These are phyloP conservation scores for Drosophila leontia DNA, from an alignment of 1,140 invertebrate genomes.

Conservation along the genomic window DNA sequence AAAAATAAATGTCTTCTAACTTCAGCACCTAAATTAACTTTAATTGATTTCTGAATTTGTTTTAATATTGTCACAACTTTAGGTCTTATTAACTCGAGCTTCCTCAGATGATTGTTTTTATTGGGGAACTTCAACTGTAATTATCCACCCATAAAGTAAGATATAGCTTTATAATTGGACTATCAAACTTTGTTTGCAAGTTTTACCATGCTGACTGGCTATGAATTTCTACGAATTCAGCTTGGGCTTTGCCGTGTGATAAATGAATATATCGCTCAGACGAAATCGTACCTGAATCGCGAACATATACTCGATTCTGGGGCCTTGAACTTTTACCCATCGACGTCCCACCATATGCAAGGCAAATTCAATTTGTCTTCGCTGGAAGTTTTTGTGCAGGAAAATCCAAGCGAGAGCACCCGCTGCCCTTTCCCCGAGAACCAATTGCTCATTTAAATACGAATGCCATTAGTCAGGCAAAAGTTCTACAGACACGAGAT, in stretches of 20 bases:
- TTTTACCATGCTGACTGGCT: not conserved
- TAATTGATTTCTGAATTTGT: not conserved
- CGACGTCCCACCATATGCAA: conserved; percentile 41
- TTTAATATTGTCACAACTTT: not conserved
- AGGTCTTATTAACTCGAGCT: conserved; percentile 1
- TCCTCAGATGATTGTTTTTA: not conserved
- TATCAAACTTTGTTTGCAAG: not conserved
- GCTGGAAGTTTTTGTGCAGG: conserved; percentile 25
- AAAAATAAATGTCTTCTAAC: not conserved
- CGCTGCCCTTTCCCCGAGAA: not conserved
- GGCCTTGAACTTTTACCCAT: conserved; percentile 33
- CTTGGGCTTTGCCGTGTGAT: not conserved
- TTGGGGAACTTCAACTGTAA: not conserved
- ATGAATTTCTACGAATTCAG: not conserved
- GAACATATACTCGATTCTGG: not conserved
- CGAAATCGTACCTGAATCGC: not conserved
- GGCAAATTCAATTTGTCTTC: conserved; percentile 57
- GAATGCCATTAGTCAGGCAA: conserved; percentile 70
- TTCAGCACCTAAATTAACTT: not conserved
- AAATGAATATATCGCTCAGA: conserved; percentile 1
- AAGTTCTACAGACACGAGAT: conserved; percentile 53
- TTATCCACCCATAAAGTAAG: conserved; percentile 1
- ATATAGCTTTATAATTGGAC: conserved; percentile 4
- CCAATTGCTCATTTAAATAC: conserved; percentile 66
- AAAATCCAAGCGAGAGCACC: not conserved